Percentiles rank a stretch among this genome's conserved stretches.
phyloP scores from a whole-genome alignment of 2,888 invertebrate species.

The Cacoxenus indagator region DNA sequence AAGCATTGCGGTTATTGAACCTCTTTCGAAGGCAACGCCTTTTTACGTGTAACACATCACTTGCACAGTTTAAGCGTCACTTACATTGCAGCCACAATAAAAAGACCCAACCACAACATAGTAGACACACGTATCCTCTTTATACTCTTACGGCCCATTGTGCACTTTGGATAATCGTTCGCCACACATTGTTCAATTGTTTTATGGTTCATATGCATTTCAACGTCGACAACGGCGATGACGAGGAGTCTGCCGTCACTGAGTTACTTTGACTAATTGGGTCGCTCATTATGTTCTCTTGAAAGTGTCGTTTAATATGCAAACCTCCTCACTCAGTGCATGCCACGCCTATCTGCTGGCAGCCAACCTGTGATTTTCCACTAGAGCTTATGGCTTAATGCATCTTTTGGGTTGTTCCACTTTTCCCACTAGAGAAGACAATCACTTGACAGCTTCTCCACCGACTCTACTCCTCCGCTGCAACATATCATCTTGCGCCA shows the following conservation, averaged over 20 bases:
- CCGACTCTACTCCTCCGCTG: background rate
- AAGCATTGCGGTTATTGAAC: too few species aligned
- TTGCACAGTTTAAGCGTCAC: too few species aligned
- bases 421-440: conserved; percentile 43
- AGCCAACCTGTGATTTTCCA: conserved; percentile 12
- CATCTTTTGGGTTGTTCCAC: conserved; percentile 22
- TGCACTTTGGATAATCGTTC: conserved; percentile 45
- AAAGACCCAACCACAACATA: too few species aligned
- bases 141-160: conserved; percentile 21
- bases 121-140: background rate
- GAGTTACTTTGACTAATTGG: conserved; percentile 67
- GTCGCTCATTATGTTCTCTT: conserved; percentile 62
- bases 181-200: conserved; percentile 58
- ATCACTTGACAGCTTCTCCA: conserved; percentile 52
- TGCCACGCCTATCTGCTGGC: background rate
- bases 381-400: background rate
- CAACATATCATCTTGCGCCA: conserved; percentile 20
- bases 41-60: too few species aligned
- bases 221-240: conserved; percentile 19
- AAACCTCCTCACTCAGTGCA: conserved; percentile 1
- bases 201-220: conserved; percentile 62
- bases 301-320: conserved; percentile 17
- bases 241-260: background rate
- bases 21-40: too few species aligned
- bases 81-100: too few species aligned